phyloP scores from a whole-genome alignment of 2,113 vertebrate genomes.

The Gnathonemus echidnorhynchus region DNA sequence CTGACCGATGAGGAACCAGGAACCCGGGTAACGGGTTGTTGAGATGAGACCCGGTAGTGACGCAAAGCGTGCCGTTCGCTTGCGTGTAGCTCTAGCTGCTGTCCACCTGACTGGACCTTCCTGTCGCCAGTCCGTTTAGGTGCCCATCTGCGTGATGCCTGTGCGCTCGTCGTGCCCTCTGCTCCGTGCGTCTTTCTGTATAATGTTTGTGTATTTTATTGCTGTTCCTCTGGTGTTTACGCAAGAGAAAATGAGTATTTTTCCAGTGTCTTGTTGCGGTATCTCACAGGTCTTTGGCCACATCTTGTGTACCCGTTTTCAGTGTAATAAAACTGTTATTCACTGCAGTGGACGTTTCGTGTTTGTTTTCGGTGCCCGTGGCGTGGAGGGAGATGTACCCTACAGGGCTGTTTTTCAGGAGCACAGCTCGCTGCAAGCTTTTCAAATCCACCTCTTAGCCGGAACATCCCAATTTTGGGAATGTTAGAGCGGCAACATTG shows the following conservation, averaged over 20 bases:
- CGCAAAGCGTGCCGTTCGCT: neutral
- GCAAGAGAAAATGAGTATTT: slow-evolving; percentile 27
- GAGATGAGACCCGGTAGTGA: neutral
- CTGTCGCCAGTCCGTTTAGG: neutral
- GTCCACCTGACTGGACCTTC: neutral
- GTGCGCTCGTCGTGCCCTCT: slow-evolving; percentile 5
- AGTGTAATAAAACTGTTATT: slow-evolving; percentile 31
- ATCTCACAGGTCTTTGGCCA: slow-evolving; percentile 18
- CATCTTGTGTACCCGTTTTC: slow-evolving; percentile 36
- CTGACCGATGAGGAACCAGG: neutral
- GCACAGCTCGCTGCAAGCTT: neutral
- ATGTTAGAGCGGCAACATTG: neutral
- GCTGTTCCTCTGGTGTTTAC: slow-evolving; percentile 21
- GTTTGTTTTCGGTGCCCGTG: neutral
- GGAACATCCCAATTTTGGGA: neutral
- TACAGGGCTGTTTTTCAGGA: neutral
- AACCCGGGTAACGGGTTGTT: neutral
- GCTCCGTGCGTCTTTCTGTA: slow-evolving; percentile 13
- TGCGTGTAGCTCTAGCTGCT: neutral
- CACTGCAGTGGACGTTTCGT: slow-evolving; percentile 3
- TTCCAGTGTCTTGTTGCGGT: slow-evolving; percentile 28
- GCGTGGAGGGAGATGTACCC: neutral
- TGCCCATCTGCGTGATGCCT: neutral
- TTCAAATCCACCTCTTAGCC: neutral
- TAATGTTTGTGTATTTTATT: slow-evolving; percentile 9